A percentile compares a stretch with the other conserved stretches of the same genome.
These are phyloP conservation scores for Pelecanoides urinatrix DNA, from an alignment of 2,113 vertebrate species.

Conservation along the genomic window DNA sequence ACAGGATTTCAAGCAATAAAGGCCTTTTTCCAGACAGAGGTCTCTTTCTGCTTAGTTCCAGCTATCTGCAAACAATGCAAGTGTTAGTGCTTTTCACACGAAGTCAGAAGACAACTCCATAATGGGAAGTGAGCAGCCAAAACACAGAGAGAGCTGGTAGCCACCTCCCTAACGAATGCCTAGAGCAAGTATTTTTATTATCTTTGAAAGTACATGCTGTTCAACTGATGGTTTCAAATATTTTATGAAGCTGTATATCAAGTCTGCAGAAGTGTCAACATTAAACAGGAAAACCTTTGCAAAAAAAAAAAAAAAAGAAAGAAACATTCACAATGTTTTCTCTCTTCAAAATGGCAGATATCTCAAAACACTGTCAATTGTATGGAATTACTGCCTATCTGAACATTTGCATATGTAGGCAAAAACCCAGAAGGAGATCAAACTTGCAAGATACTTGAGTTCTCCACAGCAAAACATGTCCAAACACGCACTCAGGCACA, in stretches of 20 bases:
- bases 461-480: not conserved
- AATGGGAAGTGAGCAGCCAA: not conserved
- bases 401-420: not conserved
- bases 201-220: not conserved
- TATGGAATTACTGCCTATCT: not conserved
- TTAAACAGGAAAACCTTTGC: not conserved
- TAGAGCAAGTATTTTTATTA: not conserved
- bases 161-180: not conserved
- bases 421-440: not conserved
- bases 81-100: not conserved
- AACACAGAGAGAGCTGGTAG: not conserved
- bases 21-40: not conserved
- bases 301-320: not conserved
- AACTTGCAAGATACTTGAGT: not conserved
- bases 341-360: not conserved
- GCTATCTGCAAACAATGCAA: not conserved
- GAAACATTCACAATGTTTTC: not conserved
- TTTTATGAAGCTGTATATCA: not conserved
- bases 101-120: not conserved
- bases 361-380: not conserved
- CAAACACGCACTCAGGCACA: not conserved
- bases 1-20: not conserved
- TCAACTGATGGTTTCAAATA: not conserved
- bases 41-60: not conserved
- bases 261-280: not conserved